Percentiles rank a stretch among this genome's conserved stretches.
Evolutionary conservation across 2,113 vertebrate genomes (phyloP).

Genomic region (Eupsittula cactorum): DNA sequence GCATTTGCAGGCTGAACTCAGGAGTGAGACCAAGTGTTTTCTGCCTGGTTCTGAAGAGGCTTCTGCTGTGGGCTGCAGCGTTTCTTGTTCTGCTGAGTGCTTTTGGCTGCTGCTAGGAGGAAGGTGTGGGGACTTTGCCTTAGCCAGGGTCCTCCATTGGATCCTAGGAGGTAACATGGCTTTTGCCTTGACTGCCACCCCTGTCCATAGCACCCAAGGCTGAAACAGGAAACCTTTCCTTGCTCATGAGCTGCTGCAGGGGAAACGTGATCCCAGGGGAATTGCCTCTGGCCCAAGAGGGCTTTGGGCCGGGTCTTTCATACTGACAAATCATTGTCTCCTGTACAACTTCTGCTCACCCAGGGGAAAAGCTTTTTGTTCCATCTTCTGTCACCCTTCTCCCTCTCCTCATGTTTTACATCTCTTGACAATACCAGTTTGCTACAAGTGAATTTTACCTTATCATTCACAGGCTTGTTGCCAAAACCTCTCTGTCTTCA

Average conservation of each 20-base stretch:
- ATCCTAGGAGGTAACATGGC: background rate
- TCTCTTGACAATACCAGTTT: background rate
- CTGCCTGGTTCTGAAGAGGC: background rate
- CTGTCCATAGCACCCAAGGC: background rate
- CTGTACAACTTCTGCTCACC: background rate
- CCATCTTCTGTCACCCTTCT: background rate
- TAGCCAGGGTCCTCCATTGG: background rate
- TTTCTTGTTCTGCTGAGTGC: background rate
- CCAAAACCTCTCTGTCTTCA: conserved; percentile 81
- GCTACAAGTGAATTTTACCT: background rate
- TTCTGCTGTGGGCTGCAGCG: background rate
- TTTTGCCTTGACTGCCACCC: background rate
- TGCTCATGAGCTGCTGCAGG: background rate
- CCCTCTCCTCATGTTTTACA: background rate
- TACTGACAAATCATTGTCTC: background rate
- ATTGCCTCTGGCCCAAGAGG: background rate
- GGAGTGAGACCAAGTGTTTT: background rate
- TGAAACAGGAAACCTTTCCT: background rate
- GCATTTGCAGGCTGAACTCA: background rate
- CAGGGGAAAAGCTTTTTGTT: background rate
- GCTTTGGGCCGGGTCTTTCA: background rate
- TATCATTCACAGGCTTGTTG: conserved; percentile 65
- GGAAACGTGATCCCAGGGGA: background rate
- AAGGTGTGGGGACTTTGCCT: background rate
- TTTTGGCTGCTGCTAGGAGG: background rate